These are phyloP conservation scores for Tenthredo distinguenda DNA, from an alignment of 2,888 invertebrate genomes.

Conservation along the genomic window DNA sequence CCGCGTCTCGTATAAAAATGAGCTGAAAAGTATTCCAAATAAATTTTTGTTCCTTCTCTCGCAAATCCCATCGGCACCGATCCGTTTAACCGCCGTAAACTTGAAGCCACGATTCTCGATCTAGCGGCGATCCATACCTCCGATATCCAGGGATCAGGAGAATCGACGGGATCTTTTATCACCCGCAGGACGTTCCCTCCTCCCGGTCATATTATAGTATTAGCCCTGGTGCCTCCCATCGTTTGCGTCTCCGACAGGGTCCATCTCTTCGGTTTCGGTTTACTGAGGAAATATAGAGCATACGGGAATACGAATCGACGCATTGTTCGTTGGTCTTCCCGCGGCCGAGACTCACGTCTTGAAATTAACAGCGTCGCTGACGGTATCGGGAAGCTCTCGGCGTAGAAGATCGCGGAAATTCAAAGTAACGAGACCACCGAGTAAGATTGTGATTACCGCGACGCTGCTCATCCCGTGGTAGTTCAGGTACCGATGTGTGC, in stretches of 20 bases:
- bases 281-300: slow-evolving; percentile 47
- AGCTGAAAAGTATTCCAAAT: slow-evolving; percentile 37
- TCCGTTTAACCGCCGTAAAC: not conserved
- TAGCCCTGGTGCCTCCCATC: not conserved
- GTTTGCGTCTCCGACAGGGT: slow-evolving; percentile 52
- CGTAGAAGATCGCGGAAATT: slow-evolving; percentile 59
- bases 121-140: not conserved
- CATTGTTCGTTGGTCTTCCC: not conserved
- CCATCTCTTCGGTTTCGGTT: slow-evolving; percentile 62
- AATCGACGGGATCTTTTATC: not conserved
- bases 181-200: not conserved
- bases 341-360: slow-evolving; percentile 55
- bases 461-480: slow-evolving; percentile 57
- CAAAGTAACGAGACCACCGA: slow-evolving; percentile 59
- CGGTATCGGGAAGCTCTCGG: slow-evolving; percentile 62
- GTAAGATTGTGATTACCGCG: slow-evolving; percentile 56
- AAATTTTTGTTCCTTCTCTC: not conserved
- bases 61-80: not conserved
- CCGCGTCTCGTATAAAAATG: slow-evolving; percentile 63
- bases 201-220: not conserved
- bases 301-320: not conserved
- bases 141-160: not conserved
- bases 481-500: slow-evolving; percentile 59
- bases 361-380: slow-evolving; percentile 58
- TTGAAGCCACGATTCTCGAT: not conserved